These are phyloP conservation scores for Agrochola lychnidis DNA, from an alignment of 2,888 invertebrate species.

Conservation along the genomic window DNA sequence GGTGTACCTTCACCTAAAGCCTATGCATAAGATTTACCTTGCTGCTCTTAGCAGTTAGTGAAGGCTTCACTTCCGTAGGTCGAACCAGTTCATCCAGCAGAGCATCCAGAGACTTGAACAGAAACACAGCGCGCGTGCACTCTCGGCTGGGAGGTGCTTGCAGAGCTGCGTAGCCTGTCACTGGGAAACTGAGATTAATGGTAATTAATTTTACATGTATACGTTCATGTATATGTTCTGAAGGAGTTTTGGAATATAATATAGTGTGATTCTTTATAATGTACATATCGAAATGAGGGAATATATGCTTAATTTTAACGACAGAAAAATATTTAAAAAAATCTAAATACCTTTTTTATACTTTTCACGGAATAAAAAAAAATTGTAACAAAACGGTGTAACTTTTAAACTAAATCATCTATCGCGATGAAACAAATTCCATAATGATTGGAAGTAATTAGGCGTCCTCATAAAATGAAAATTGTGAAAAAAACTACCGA, in stretches of 20 bases:
- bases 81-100: conserved; percentile 80
- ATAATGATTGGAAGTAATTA: too few relatives aligned
- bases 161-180: conserved; percentile 92
- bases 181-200: conserved; percentile 91
- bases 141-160: conserved; percentile 89
- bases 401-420: too few relatives aligned
- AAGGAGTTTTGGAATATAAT: not conserved
- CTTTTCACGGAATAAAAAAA: too few relatives aligned
- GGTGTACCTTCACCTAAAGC: not conserved
- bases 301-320: too few relatives aligned
- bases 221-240: not conserved
- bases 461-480: too few relatives aligned
- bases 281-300: too few relatives aligned
- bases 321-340: too few relatives aligned
- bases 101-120: conserved; percentile 83
- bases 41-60: conserved; percentile 78
- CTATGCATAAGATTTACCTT: conserved; percentile 74
- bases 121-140: conserved; percentile 77
- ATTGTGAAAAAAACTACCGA: too few relatives aligned
- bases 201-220: not conserved
- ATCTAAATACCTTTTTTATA: too few relatives aligned
- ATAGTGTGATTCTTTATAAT: too few relatives aligned
- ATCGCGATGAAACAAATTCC: too few relatives aligned
- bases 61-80: conserved; percentile 74
- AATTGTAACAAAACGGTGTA: too few relatives aligned